These are phyloP conservation scores for Willowsia nigromaculata DNA, from an alignment of 2,888 invertebrate genomes.

Conservation along the genomic window DNA sequence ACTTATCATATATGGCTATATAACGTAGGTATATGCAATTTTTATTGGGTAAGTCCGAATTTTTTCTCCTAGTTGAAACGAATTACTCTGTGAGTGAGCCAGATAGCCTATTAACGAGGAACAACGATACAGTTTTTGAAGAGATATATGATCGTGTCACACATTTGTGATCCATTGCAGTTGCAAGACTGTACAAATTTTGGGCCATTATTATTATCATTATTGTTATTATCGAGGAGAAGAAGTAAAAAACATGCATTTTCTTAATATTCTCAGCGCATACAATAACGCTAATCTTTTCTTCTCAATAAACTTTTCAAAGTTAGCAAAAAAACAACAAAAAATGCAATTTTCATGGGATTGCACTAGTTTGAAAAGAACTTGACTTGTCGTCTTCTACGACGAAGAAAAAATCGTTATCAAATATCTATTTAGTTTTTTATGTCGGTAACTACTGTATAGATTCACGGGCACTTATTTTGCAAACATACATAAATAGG, in stretches of 20 bases:
- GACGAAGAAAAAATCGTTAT: constrained; percentile 23
- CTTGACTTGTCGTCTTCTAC: constrained; percentile 6
- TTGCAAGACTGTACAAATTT: neutral
- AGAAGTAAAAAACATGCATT: neutral
- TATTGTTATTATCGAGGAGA: neutral
- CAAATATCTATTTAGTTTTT: constrained; percentile 1
- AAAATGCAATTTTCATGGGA: constrained; percentile 67
- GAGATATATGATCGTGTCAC: constrained; percentile 28
- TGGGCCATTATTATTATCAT: neutral
- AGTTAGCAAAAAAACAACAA: constrained; percentile 40
- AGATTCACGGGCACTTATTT: neutral
- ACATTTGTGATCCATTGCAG: constrained; percentile 17
- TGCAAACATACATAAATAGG: neutral
- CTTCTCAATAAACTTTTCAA: neutral
- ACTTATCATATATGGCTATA: neutral
- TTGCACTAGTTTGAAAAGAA: constrained; percentile 51
- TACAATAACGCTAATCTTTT: neutral
- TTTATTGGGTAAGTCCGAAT: constrained; percentile 8
- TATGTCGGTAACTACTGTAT: neutral
- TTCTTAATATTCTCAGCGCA: constrained; percentile 27
- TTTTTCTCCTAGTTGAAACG: neutral
- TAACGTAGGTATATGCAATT: neutral
- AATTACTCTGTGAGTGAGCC: neutral
- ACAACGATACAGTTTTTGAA: constrained; percentile 22
- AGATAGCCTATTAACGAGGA: constrained; percentile 12